A percentile compares a stretch with the other conserved stretches of the same genome.
Evolutionary conservation across 2,797 vertebrate species (phyloP).

Genomic region (Danio albolineatus): DNA sequence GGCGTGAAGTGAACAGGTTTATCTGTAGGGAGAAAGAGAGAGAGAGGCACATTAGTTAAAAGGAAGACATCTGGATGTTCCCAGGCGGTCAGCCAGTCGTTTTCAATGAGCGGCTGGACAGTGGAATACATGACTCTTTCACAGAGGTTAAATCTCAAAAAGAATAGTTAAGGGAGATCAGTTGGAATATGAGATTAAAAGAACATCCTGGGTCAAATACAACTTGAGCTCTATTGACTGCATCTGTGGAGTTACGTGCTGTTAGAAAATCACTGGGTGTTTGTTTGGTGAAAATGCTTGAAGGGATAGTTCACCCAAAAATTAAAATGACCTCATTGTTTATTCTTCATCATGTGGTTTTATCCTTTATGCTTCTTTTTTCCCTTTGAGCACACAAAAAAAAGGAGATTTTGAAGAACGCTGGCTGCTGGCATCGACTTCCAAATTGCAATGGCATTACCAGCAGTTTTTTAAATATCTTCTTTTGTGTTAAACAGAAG

Average conservation of each 20-base stretch:
- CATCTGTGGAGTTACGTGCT: background rate
- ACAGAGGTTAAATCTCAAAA: slow-evolving; percentile 47
- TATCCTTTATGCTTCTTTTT: too few species aligned
- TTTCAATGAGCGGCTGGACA: slow-evolving; percentile 42
- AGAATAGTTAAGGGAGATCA: slow-evolving; percentile 40
- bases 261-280: slow-evolving; percentile 5
- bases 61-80: slow-evolving; percentile 64
- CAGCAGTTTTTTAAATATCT: too few species aligned
- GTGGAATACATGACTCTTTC: slow-evolving; percentile 47
- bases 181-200: slow-evolving; percentile 43
- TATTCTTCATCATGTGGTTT: too few species aligned
- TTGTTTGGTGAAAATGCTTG: background rate
- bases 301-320: too few species aligned
- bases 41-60: slow-evolving; percentile 68
- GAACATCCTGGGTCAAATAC: slow-evolving; percentile 35
- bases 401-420: too few species aligned
- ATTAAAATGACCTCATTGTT: too few species aligned
- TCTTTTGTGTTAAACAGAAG: too few species aligned
- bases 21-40: slow-evolving; percentile 71
- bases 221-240: slow-evolving; percentile 26
- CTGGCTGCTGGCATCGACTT: too few species aligned
- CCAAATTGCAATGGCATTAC: too few species aligned
- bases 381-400: too few species aligned
- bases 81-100: slow-evolving; percentile 67
- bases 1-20: slow-evolving; percentile 82